These are phyloP conservation scores for Lepus europaeus DNA, from an alignment of 2,113 vertebrate species.

Conservation along the genomic window DNA sequence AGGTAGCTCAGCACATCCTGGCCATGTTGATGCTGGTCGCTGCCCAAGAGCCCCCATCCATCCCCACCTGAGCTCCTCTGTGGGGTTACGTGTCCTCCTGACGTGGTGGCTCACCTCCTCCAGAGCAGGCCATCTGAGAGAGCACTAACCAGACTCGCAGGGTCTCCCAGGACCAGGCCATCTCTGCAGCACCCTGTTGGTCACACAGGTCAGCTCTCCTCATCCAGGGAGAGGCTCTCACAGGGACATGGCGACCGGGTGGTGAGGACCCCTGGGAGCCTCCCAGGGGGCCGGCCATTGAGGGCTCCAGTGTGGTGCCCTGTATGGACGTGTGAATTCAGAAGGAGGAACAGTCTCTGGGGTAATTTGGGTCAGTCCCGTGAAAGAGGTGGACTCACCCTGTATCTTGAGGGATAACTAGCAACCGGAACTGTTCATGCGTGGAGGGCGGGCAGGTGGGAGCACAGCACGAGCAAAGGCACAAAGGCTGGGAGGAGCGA, in stretches of 20 bases:
- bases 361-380: not conserved
- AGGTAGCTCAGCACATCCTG: too few species aligned
- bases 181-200: not conserved
- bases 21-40: too few species aligned
- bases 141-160: not conserved
- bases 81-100: too few species aligned
- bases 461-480: not conserved
- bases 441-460: not conserved
- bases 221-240: not conserved
- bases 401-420: not conserved
- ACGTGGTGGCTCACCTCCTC: not conserved
- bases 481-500: not conserved
- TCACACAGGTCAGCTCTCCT: not conserved
- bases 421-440: not conserved
- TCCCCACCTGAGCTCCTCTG: too few species aligned
- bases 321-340: not conserved
- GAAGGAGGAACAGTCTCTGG: not conserved
- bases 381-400: not conserved
- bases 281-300: not conserved
- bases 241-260: not conserved
- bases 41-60: too few species aligned
- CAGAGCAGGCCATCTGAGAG: not conserved
- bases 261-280: not conserved
- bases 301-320: not conserved
- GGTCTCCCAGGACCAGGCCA: not conserved